A percentile compares a stretch with the other conserved stretches of the same genome.
These are phyloP conservation scores for Cryptotis parvus DNA, from an alignment of 2,113 vertebrate genomes.

Conservation along the genomic window DNA sequence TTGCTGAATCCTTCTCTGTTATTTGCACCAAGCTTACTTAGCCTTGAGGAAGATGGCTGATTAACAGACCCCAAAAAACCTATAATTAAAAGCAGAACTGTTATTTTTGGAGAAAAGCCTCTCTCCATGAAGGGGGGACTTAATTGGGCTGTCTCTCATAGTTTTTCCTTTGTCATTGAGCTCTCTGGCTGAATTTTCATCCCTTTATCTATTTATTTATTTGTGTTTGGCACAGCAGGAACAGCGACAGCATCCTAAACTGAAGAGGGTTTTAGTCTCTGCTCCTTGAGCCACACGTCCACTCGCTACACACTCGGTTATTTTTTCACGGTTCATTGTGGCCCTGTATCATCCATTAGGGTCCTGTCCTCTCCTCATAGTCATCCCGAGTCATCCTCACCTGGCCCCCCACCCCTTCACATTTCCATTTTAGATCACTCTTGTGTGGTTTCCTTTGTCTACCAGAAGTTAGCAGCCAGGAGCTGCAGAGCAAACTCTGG, in stretches of 20 bases:
- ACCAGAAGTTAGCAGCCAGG: background rate
- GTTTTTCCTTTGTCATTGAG: constrained; percentile 73
- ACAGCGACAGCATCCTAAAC: constrained; percentile 38
- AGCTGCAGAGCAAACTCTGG: constrained; percentile 48
- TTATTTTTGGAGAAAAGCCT: constrained; percentile 83
- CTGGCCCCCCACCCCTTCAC: background rate
- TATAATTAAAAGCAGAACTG: constrained; percentile 78
- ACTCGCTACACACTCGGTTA: background rate
- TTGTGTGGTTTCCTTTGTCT: constrained; percentile 3
- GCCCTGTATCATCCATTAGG: constrained; percentile 2
- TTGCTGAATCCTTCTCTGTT: constrained; percentile 68
- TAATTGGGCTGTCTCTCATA: constrained; percentile 75
- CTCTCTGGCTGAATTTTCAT: constrained; percentile 42
- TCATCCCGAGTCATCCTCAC: constrained; percentile 25
- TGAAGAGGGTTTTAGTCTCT: constrained; percentile 43
- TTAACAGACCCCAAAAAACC: constrained; percentile 73
- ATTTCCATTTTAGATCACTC: constrained; percentile 14
- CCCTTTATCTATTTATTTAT: background rate
- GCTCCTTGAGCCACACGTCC: background rate
- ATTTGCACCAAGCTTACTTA: constrained; percentile 75
- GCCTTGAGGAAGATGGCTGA: constrained; percentile 76
- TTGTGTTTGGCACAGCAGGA: constrained; percentile 27
- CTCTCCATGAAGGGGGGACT: constrained; percentile 71
- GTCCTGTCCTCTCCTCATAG: constrained; percentile 24
- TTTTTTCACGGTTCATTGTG: constrained; percentile 21